These are phyloP conservation scores for Polyodon spathula DNA, from an alignment of 2,113 vertebrate genomes.

Conservation along the genomic window DNA sequence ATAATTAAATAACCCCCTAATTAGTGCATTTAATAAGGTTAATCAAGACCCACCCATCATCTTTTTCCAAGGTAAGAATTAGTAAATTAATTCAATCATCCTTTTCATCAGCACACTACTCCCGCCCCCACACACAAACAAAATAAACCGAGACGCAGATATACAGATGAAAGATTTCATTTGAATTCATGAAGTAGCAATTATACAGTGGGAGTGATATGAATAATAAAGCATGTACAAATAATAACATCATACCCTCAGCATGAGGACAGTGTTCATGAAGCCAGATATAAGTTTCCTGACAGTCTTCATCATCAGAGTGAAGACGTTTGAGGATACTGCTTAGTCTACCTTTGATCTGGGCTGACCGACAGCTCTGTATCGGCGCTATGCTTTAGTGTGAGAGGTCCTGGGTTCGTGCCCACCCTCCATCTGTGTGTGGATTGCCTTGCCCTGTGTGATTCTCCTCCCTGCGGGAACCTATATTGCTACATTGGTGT, in stretches of 20 bases:
- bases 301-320: slow-evolving; percentile 59
- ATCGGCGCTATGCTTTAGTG: no score
- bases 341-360: slow-evolving; percentile 31
- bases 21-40: slow-evolving; percentile 79
- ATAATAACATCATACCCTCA: slow-evolving; percentile 65
- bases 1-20: slow-evolving; percentile 93
- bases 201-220: slow-evolving; percentile 70
- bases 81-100: slow-evolving; percentile 88
- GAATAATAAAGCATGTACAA: slow-evolving; percentile 71
- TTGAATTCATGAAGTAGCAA: slow-evolving; percentile 85
- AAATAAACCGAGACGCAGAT: slow-evolving; percentile 84
- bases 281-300: slow-evolving; percentile 37
- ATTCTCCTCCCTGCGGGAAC: no score
- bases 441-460: no score
- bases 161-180: slow-evolving; percentile 87
- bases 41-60: slow-evolving; percentile 76
- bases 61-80: slow-evolving; percentile 65
- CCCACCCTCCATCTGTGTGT: no score
- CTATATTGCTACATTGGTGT: no score
- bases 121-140: slow-evolving; percentile 66
- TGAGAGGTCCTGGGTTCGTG: no score
- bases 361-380: slow-evolving; percentile 25
- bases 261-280: slow-evolving; percentile 40
- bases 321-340: slow-evolving; percentile 73
- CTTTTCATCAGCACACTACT: slow-evolving; percentile 66